phyloP scores from a whole-genome alignment of 64 coral and sea anemone genomes.

The Pocillopora damicornis region DNA sequence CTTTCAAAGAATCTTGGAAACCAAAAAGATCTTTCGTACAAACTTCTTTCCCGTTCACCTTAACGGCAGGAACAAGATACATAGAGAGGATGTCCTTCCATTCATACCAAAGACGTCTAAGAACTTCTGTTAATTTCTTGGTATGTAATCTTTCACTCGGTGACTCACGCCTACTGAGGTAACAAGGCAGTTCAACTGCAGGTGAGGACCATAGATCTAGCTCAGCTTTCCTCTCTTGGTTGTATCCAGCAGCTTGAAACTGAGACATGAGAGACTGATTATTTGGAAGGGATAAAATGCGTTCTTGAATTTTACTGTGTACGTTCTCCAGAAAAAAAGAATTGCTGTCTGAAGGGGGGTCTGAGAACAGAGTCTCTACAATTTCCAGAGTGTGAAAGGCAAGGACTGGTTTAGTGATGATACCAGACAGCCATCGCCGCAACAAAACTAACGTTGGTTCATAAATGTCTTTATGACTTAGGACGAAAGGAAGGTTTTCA shows the following conservation, averaged over 20 bases:
- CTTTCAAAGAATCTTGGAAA: background rate
- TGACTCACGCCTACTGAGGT: slow-evolving; percentile 19
- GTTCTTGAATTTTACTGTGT: slow-evolving; percentile 11
- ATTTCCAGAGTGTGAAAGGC: background rate
- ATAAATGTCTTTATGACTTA: background rate
- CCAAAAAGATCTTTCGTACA: slow-evolving; percentile 2
- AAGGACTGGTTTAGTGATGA: background rate
- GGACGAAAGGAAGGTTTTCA: slow-evolving; percentile 2
- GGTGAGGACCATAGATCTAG: background rate
- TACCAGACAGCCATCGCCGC: background rate
- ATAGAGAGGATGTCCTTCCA: background rate
- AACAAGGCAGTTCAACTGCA: slow-evolving; percentile 1
- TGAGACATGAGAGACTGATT: slow-evolving; percentile 47
- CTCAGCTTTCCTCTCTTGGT: background rate
- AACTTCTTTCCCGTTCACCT: background rate
- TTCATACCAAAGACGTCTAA: background rate
- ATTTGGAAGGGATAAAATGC: slow-evolving; percentile 1
- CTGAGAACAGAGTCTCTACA: background rate
- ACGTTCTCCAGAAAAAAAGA: background rate
- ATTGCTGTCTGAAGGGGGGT: background rate
- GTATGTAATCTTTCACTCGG: background rate
- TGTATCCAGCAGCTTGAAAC: slow-evolving; percentile 54
- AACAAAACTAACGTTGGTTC: background rate
- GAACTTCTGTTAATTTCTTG: background rate
- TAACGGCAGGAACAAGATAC: background rate